phyloP scores from a whole-genome alignment of 2,113 vertebrate genomes.

The Pseudonaja textilis region DNA sequence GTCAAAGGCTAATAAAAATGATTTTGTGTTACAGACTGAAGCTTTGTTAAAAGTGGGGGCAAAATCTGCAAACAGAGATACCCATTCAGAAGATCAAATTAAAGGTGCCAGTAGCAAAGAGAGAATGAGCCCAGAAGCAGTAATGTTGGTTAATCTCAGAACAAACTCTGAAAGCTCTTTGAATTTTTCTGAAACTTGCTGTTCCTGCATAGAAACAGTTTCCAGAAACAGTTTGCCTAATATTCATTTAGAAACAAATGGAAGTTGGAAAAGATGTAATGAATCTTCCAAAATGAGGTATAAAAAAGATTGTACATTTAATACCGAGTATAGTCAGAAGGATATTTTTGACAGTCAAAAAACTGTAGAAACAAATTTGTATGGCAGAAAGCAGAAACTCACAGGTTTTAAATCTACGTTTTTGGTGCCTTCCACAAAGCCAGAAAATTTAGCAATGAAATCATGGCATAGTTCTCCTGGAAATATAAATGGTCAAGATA shows the following conservation, averaged over 20 bases:
- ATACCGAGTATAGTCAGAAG: conserved; percentile 29
- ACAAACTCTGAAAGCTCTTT: conserved; percentile 63
- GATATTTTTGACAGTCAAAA: conserved; percentile 26
- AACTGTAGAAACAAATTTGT: conserved; percentile 11
- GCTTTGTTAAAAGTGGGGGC: conserved; percentile 21
- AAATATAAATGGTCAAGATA: conserved; percentile 48
- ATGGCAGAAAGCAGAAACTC: conserved; percentile 12
- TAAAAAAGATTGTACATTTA: conserved; percentile 45
- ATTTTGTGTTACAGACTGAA: conserved; percentile 8
- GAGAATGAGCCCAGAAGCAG: conserved; percentile 1
- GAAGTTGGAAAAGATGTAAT: conserved; percentile 10
- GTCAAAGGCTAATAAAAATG: background rate
- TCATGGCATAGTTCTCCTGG: conserved; percentile 60
- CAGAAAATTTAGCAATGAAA: conserved; percentile 45
- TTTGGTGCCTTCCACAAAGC: background rate
- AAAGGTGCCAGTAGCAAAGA: background rate
- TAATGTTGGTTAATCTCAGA: conserved; percentile 41
- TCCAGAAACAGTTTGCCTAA: conserved; percentile 63
- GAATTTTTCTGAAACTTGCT: conserved; percentile 25
- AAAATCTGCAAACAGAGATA: background rate
- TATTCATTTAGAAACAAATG: conserved; percentile 56
- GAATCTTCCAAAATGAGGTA: conserved; percentile 3
- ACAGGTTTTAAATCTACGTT: conserved; percentile 25
- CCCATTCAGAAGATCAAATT: background rate
- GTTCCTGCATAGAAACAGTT: conserved; percentile 30